Evolutionary conservation across 37 sponge, comb jelly and placozoan genomes (phyloP).

Genomic region (Beroe forskalii): DNA sequence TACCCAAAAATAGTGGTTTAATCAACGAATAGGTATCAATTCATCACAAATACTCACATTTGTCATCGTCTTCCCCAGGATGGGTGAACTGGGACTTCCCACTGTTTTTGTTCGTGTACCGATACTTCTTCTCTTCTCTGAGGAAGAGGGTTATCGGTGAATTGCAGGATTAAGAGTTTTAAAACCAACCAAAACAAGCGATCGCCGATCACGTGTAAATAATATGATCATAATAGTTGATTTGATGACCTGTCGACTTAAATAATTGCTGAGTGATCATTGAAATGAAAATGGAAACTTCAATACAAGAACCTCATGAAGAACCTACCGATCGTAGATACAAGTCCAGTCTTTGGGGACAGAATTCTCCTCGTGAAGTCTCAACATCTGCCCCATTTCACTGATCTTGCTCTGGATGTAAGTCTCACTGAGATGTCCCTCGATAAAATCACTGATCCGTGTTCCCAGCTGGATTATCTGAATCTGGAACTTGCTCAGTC

Average conservation of each 20-base stretch:
- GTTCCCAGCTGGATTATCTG: slow-evolving; percentile 21
- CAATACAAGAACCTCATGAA: too few relatives aligned
- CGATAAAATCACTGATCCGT: slow-evolving; percentile 19
- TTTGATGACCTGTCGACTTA: too few relatives aligned
- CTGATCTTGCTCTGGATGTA: slow-evolving; percentile 49
- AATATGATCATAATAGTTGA: too few relatives aligned
- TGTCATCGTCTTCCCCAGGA: slow-evolving; percentile 51
- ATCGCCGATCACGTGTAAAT: too few relatives aligned
- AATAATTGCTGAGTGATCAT: too few relatives aligned
- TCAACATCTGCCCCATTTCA: slow-evolving; percentile 43
- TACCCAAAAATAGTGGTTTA: too few relatives aligned
- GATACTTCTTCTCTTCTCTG: slow-evolving; percentile 42
- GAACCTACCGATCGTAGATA: slow-evolving; percentile 28
- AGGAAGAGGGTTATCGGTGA: too few relatives aligned
- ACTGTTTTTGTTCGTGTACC: neutral
- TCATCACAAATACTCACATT: slow-evolving; percentile 20
- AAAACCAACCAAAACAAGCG: too few relatives aligned
- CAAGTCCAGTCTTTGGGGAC: slow-evolving; percentile 29
- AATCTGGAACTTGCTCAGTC: slow-evolving; percentile 45
- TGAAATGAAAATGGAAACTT: too few relatives aligned
- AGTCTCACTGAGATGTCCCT: neutral
- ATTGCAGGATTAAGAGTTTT: too few relatives aligned
- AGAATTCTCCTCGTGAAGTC: slow-evolving; percentile 18
- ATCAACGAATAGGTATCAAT: too few relatives aligned
- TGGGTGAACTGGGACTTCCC: slow-evolving; percentile 51